phyloP scores from a whole-genome alignment of 2,888 invertebrate species.

The Harpalus rubripes region DNA sequence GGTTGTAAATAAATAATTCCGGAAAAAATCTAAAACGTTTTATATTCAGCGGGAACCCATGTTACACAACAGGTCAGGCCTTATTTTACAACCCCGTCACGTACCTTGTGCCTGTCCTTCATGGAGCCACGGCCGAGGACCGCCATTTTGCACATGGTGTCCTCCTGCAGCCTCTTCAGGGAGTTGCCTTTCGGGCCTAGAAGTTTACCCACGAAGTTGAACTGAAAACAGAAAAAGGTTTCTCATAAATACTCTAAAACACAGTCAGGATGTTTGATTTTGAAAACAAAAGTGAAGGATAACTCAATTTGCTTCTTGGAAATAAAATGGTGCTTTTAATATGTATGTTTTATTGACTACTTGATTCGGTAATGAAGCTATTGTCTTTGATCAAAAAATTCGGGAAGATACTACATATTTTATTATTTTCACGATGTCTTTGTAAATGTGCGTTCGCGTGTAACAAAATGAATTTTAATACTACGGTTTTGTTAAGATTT shows the following conservation, averaged over 20 bases:
- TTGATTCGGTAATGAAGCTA: too few species aligned
- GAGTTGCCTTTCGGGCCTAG: conserved; percentile 97
- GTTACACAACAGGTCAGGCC: conserved; percentile 20
- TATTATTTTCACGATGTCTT: too few species aligned
- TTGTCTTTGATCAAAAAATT: too few species aligned
- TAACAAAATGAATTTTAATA: too few species aligned
- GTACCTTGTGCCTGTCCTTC: conserved; percentile 94
- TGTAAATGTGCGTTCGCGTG: too few species aligned
- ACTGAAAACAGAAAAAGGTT: conserved; percentile 81
- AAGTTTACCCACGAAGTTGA: conserved; percentile 97
- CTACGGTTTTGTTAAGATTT: too few species aligned
- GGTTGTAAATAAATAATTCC: conserved; percentile 38
- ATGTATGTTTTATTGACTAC: background rate
- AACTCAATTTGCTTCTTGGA: background rate
- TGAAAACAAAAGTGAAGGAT: background rate
- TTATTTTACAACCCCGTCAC: conserved; percentile 65
- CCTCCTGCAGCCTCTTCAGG: conserved; percentile 93
- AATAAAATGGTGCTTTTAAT: background rate
- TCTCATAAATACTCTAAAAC: conserved; percentile 19
- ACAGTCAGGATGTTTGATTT: background rate
- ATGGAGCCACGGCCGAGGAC: conserved; percentile 95
- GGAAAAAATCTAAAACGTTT: conserved; percentile 54
- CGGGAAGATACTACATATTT: too few species aligned
- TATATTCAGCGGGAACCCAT: conserved; percentile 37
- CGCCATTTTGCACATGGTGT: conserved; percentile 97